Conservation (phyloP, 1,140 invertebrate genomes). For the Philotrypesis tridentata region DNA sequence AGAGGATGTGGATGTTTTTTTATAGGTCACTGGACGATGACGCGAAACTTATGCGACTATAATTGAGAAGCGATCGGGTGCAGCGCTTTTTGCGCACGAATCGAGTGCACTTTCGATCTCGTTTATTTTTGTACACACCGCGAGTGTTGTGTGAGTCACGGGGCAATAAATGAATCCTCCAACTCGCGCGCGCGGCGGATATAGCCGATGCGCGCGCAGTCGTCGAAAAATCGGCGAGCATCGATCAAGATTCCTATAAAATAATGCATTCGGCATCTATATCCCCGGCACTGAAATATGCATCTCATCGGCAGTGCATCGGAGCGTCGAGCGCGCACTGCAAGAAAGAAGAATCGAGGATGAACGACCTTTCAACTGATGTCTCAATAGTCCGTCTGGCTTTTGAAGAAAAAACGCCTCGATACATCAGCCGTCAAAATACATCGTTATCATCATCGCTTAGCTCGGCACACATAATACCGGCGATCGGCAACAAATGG, state of each 20-base stretch:
- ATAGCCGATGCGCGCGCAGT: no score
- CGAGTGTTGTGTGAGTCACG: not conserved
- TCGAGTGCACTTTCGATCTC: not conserved
- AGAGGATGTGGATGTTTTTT: not conserved
- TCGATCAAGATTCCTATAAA: conserved; percentile 16
- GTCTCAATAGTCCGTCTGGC: conserved; percentile 21
- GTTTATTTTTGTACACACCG: not conserved
- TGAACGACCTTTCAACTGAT: conserved; percentile 36
- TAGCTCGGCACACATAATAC: not conserved
- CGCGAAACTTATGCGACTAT: not conserved
- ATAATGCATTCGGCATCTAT: not conserved
- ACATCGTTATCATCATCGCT: conserved; percentile 45
- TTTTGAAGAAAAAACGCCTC: not conserved
- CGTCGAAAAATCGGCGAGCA: not conserved
- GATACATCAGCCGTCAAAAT: conserved; percentile 37
- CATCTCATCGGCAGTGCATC: not conserved
- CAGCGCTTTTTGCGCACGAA: not conserved
- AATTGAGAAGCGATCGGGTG: not conserved
- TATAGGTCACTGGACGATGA: not conserved
- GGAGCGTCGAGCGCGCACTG: no score
- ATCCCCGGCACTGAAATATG: not conserved
- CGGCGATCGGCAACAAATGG: conserved; percentile 17
- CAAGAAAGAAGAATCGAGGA: conserved; percentile 8
- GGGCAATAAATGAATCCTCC: not conserved
- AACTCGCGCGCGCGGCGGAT: no score